phyloP scores from a whole-genome alignment of 1,140 invertebrate genomes.

The Wasmannia auropunctata region DNA sequence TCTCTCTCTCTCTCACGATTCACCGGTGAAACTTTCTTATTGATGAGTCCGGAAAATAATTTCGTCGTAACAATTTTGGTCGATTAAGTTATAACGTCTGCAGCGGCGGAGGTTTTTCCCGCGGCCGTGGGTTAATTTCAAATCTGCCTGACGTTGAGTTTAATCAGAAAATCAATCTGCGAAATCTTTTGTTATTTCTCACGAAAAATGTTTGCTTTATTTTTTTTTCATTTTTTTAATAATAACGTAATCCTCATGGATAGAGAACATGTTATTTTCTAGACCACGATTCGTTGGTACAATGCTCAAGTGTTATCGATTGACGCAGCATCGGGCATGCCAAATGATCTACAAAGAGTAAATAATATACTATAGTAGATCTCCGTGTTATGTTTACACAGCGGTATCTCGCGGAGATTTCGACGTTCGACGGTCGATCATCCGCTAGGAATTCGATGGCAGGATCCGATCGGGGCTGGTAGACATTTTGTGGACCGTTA shows the following conservation, averaged over 20 bases:
- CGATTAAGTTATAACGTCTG: slow-evolving; percentile 3
- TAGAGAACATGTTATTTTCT: background rate
- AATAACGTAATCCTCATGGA: background rate
- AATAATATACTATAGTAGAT: background rate
- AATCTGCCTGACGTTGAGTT: background rate
- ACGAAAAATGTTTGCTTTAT: background rate
- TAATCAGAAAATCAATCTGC: background rate
- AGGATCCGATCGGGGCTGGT: slow-evolving; percentile 61
- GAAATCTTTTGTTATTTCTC: background rate
- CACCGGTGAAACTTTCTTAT: slow-evolving; percentile 10
- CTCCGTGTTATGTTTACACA: background rate
- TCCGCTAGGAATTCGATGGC: slow-evolving; percentile 72
- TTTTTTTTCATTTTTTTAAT: background rate
- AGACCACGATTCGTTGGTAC: background rate
- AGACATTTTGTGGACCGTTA: slow-evolving; percentile 73
- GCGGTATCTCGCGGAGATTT: slow-evolving; percentile 58
- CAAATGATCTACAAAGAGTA: background rate
- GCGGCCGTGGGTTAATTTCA: slow-evolving; percentile 1
- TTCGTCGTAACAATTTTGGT: slow-evolving; percentile 1
- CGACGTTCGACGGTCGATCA: slow-evolving; percentile 36
- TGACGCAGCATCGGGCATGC: background rate
- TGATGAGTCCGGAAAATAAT: slow-evolving; percentile 20
- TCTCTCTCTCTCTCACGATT: background rate
- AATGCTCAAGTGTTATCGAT: background rate
- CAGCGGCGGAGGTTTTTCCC: background rate